These are phyloP conservation scores for Danionella dracula DNA, from an alignment of 2,797 vertebrate species.

Conservation along the genomic window DNA sequence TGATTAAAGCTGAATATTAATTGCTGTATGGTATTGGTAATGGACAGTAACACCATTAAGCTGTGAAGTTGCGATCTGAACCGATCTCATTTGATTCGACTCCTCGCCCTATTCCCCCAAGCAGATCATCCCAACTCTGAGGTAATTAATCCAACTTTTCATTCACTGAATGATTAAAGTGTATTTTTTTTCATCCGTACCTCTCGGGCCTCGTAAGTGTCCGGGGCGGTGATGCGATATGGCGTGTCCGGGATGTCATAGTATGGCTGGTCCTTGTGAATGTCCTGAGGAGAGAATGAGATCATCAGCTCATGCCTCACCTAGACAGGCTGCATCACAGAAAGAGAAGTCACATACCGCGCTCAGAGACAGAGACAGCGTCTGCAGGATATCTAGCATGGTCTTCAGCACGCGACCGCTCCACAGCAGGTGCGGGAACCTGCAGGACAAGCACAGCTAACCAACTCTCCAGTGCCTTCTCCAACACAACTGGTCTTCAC, in stretches of 20 bases:
- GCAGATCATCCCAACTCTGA: too few relatives aligned
- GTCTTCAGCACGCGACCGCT: conserved; percentile 95
- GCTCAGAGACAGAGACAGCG: conserved; percentile 79
- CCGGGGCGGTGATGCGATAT: conserved; percentile 93
- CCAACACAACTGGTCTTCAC: too few relatives aligned
- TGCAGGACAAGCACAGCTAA: conserved; percentile 42
- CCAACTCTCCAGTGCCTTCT: neutral
- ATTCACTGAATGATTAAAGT: too few relatives aligned
- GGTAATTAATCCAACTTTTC: too few relatives aligned
- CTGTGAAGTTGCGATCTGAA: too few relatives aligned
- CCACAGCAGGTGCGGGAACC: conserved; percentile 96
- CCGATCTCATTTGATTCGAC: too few relatives aligned
- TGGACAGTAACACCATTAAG: too few relatives aligned
- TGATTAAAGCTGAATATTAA: too few relatives aligned
- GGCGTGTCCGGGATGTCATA: conserved; percentile 95
- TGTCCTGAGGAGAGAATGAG: conserved; percentile 79
- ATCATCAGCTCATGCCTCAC: too few relatives aligned
- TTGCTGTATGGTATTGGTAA: too few relatives aligned
- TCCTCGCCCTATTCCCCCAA: too few relatives aligned
- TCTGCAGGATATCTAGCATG: conserved; percentile 97
- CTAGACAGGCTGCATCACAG: too few relatives aligned
- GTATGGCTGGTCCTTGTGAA: conserved; percentile 97
- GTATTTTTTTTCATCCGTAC: conserved; percentile 51
- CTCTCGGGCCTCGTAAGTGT: conserved; percentile 93
- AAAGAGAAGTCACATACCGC: conserved; percentile 28